Base-by-base conservation (phyloP, 2,113 vertebrate genomes). In the Bothrops jararaca region DNA sequence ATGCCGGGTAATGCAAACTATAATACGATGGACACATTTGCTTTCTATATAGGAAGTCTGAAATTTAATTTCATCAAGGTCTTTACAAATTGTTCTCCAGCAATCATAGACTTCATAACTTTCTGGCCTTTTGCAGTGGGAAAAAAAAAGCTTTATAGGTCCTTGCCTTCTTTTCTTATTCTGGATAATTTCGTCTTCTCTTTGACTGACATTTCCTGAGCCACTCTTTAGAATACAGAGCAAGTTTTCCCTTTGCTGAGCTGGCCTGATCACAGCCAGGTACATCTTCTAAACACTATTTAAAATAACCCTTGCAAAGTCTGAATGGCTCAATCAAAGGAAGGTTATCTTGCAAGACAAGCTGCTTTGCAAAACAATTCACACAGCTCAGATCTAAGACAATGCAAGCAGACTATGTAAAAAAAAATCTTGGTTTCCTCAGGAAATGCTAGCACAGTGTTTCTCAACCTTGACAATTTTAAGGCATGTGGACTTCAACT, bases 261-360 rank as follows among this genome's bases (percentile, higher is more conserved):
- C 24, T 89, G 54, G 34, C 85, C 50, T 29, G 85, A 60, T 52
- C 22, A 87, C 56, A 87, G 42, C 39, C 87, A 89, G 87, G 69
- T 53, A 48, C 48, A 29, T 48, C 34, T 50, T 56, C 64, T 42
- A 34, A 52, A 80, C 56, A 53, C 86, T 80, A 45, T 80, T 80
- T 88, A 89, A 92, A 89, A 89, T 54, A 88, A 89, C 39, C 64
- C 39, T 89, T 89, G 64, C 48, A 80, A 92, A 92, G 89, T 69
- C 18, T 56, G 60, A 80, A 88, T 26, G 74, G 60, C 60, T 54
- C 60, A 69, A n/a, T 89, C 91, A 88, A 54, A 89, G 52, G 12
- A 42, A 42, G 45, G 39, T 45, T 24, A 12, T 53, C 39, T 80
- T 56, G 52, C 24, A 92, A 56, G 60, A 13, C 13, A 13, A 88